Evolutionary conservation across 1,140 invertebrate genomes (phyloP).

Genomic region (Stegodyphus dumicola): DNA sequence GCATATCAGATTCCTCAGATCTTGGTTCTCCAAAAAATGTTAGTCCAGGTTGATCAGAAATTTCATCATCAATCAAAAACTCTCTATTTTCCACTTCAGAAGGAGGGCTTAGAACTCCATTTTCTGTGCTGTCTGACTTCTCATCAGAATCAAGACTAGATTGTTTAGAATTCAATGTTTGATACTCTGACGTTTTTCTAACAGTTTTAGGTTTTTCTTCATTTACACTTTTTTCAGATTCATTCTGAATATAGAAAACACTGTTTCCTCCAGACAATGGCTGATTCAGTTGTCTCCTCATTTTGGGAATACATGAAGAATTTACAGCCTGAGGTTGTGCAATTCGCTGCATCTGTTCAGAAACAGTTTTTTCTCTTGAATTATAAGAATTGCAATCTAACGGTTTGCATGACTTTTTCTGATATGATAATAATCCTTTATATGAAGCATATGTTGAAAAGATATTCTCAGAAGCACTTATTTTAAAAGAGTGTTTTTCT

Average conservation of each 20-base stretch:
- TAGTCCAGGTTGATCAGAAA: conserved; percentile 87
- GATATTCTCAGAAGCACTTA: conserved; percentile 51
- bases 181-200: neutral
- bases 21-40: conserved; percentile 71
- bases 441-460: conserved; percentile 58
- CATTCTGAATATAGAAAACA: conserved; percentile 27
- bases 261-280: neutral
- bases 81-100: conserved; percentile 73
- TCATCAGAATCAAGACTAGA: conserved; percentile 57
- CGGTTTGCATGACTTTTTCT: conserved; percentile 51
- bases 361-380: conserved; percentile 1
- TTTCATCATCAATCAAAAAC: conserved; percentile 88
- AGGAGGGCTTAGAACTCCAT: conserved; percentile 38
- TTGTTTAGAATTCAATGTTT: conserved; percentile 11
- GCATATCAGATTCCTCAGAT: conserved; percentile 32
- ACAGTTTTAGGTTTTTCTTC: conserved; percentile 18
- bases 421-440: conserved; percentile 53
- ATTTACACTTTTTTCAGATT: neutral
- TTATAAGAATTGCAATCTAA: conserved; percentile 1
- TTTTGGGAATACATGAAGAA: conserved; percentile 35
- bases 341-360: too few relatives aligned
- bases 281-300: conserved; percentile 21
- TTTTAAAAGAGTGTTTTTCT: conserved; percentile 53
- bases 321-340: neutral
- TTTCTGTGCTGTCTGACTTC: conserved; percentile 49